Percentiles rank a stretch among this genome's conserved stretches.
phyloP scores from a whole-genome alignment of 2,797 vertebrate genomes.

The Lepidocolaptes lacrymiger region DNA sequence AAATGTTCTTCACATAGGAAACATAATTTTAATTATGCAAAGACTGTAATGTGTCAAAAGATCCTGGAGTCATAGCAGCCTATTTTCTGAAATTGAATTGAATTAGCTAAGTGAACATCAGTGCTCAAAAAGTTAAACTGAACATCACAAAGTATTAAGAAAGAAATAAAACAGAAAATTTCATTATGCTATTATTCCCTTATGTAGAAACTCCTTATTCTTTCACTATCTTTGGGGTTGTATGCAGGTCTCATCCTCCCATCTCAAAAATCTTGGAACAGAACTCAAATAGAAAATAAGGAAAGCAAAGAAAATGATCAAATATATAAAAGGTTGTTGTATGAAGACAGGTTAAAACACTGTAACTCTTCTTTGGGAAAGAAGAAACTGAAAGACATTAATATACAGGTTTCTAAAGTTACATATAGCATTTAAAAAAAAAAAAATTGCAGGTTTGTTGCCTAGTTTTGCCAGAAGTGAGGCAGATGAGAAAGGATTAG shows the following conservation, averaged over 20 bases:
- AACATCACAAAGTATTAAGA: neutral
- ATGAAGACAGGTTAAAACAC: neutral
- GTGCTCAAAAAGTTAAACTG: neutral
- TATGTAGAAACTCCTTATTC: neutral
- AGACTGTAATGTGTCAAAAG: neutral
- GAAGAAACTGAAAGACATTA: neutral
- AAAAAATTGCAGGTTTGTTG: neutral
- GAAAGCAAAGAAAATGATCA: neutral
- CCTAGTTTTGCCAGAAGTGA: neutral
- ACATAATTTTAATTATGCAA: neutral
- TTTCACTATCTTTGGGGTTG: neutral
- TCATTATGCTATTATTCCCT: neutral
- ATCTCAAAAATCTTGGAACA: neutral
- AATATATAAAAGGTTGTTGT: fast-evolving
- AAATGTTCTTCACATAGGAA: neutral
- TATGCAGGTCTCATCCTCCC: fast-evolving
- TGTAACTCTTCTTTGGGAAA: neutral
- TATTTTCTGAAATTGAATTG: neutral
- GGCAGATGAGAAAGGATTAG: neutral
- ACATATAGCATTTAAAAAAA: neutral
- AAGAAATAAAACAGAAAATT: neutral
- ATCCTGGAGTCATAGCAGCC: neutral
- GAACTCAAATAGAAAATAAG: neutral
- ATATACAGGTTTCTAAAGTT: neutral
- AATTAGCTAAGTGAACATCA: neutral